Base-by-base conservation (phyloP, 2,888 invertebrate genomes). In the Melanophora roralis region DNA sequence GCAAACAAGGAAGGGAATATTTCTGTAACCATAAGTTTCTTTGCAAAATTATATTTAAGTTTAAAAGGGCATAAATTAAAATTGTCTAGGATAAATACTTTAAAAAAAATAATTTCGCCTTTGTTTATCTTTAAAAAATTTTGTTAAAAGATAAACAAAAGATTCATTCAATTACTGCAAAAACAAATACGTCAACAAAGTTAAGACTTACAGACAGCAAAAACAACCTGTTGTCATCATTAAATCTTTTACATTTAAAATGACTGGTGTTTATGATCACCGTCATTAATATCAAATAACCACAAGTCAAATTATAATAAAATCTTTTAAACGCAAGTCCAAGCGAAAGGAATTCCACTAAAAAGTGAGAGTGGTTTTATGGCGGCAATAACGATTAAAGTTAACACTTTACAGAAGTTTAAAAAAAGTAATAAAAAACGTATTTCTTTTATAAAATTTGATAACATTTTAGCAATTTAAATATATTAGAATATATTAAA, bases 241-340 rank as follows among this genome's bases (percentile, higher is more conserved):
- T 27, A 43, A 27, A 51, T 1, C 57, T 32, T 9, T 53, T 38
- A 69, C 34, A 71, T 71, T 68, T 64, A 57, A 9, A 36, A 45
- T 59, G 64, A 59, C 60, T 59, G 72, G 75, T 69, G 78, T 67
- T 75, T 53, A 80, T 82, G 74, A 81, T 80, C 64, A 73, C 55
- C 34, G 62, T 85, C 86, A 87, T 86, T 86, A 88, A 86, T 86
- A 86, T 86, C 86, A 86, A 86, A 88, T 87, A 86, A 85, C 86
- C 85, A 87, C 86, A 87, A 87, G 84, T 86, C 85, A 86, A 83
- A 57, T 67, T 72, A 62, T 55, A 79, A 65, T 79, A 34, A 75
- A 85, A 84, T 84, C 85, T 68, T 43, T 84, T 85, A 83, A 84
- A 82, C 81, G 82, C 82, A 83, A 83, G 32, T 57, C 40, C 40